Conservation (phyloP, 2,888 invertebrate genomes). For the Dioctria linearis region DNA sequence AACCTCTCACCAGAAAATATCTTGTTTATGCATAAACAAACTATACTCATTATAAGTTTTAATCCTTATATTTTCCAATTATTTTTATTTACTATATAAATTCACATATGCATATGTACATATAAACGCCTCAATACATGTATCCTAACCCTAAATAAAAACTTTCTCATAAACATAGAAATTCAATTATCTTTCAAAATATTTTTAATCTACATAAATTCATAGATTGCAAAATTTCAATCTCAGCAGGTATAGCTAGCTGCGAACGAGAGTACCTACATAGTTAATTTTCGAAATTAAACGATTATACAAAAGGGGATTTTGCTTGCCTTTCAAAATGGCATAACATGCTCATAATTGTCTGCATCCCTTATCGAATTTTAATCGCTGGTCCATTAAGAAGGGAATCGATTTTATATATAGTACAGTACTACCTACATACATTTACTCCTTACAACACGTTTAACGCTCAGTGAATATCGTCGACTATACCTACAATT, state of each 20-base stretch:
- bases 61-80: too few relatives aligned
- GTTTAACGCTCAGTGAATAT: too few relatives aligned
- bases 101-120: too few relatives aligned
- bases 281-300: slow-evolving; percentile 36
- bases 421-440: neutral
- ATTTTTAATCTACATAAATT: slow-evolving; percentile 27
- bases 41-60: too few relatives aligned
- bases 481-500: slow-evolving; percentile 5
- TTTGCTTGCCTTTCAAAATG: neutral
- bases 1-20: too few relatives aligned
- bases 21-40: too few relatives aligned
- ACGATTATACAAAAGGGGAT: slow-evolving; percentile 12
- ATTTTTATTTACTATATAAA: too few relatives aligned
- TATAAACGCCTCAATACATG: too few relatives aligned
- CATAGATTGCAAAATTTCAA: slow-evolving; percentile 9
- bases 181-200: slow-evolving; percentile 13
- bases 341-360: neutral
- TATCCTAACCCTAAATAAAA: neutral
- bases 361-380: slow-evolving; percentile 2
- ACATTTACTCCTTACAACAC: neutral
- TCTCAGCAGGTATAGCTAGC: slow-evolving; percentile 16
- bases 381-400: slow-evolving; percentile 43
- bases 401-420: slow-evolving; percentile 33
- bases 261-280: too few relatives aligned
- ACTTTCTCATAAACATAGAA: neutral